Evolutionary conservation across 2,797 vertebrate species (phyloP).

Genomic region (Phalloptychus januarius): DNA sequence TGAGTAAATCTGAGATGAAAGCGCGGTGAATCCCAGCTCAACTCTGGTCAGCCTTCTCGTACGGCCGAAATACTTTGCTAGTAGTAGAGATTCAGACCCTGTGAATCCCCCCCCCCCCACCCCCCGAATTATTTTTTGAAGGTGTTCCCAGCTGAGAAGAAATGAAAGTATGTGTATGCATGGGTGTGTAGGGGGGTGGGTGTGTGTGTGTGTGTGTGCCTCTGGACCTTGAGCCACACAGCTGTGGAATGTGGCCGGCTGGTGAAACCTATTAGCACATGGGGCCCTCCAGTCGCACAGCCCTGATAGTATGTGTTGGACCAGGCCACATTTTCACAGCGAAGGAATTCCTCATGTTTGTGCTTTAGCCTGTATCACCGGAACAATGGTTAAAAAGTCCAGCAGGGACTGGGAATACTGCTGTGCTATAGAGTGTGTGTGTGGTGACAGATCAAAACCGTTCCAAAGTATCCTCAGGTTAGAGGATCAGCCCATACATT

Average conservation of each 20-base stretch:
- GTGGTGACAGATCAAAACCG: background rate
- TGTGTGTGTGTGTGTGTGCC: constrained; percentile 35
- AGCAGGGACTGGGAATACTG: constrained; percentile 13
- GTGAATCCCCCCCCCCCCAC: constrained; percentile 31
- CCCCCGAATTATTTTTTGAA: constrained; percentile 40
- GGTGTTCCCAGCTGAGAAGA: constrained; percentile 36
- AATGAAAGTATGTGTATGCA: constrained; percentile 27
- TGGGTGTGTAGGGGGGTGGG: no score
- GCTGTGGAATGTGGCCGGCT: constrained; percentile 78
- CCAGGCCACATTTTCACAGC: constrained; percentile 4
- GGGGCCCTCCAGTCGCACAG: constrained; percentile 62
- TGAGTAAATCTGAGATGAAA: constrained; percentile 15
- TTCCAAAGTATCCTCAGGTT: background rate
- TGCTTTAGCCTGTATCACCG: constrained; percentile 10
- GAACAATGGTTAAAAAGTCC: background rate
- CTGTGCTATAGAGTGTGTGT: background rate
- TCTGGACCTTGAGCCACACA: constrained; percentile 62
- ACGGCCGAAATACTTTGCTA: constrained; percentile 44
- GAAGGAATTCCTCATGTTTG: constrained; percentile 22
- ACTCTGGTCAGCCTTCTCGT: constrained; percentile 26
- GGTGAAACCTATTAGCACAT: constrained; percentile 72
- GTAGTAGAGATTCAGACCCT: constrained; percentile 34
- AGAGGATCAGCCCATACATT: background rate
- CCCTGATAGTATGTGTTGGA: constrained; percentile 35
- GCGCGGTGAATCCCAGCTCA: constrained; percentile 27